Evolutionary conservation across 2,113 vertebrate species (phyloP).

Genomic region (mouse (Mus musculus)): GRCm39 chr2:39070001-39070500

Average conservation of each 20-base stretch:
- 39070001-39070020: not conserved
- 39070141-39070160: not conserved
- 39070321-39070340: not conserved
- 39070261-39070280: not conserved
- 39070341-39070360: not conserved
- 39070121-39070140: not conserved
- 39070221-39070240: not conserved
- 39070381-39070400: not conserved
- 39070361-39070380: not conserved
- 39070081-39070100: not conserved
- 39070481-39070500: not conserved
- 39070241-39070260: not conserved
- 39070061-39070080: not conserved
- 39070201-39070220: not conserved
- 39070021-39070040: not conserved
- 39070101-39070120: not conserved
- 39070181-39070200: not conserved
- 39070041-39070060: not conserved
- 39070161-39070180: not conserved
- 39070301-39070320: no score
- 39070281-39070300: not conserved
- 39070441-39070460: not conserved
- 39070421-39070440: not conserved
- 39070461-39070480: not conserved
- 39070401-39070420: not conserved